These are phyloP conservation scores for Nothobranchius kuhntae DNA, from an alignment of 2,113 vertebrate genomes.

Conservation along the genomic window DNA sequence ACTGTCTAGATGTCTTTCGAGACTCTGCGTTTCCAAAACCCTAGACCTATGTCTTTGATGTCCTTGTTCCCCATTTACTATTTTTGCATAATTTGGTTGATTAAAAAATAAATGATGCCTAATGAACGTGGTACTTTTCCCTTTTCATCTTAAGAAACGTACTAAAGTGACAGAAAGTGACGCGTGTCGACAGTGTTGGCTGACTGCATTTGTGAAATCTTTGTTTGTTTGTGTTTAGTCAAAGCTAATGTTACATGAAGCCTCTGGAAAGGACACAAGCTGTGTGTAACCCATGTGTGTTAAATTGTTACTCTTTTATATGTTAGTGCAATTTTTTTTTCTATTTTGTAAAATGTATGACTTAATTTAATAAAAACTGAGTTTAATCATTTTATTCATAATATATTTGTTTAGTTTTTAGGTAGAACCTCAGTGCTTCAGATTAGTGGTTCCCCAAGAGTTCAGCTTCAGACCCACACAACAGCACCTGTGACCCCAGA, in stretches of 20 bases:
- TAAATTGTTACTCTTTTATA: conserved; percentile 17
- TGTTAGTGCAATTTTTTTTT: conserved; percentile 37
- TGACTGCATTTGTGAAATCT: not conserved
- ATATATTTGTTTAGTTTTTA: too few species aligned
- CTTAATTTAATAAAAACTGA: conserved; percentile 9
- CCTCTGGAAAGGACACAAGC: conserved; percentile 18
- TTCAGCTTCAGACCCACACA: too few species aligned
- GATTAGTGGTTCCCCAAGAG: too few species aligned
- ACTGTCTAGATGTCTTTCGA: conserved; percentile 87
- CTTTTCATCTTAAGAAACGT: conserved; percentile 5
- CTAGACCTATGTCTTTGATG: conserved; percentile 32
- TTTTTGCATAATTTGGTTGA: too few species aligned
- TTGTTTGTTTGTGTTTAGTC: conserved; percentile 12
- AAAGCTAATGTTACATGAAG: conserved; percentile 32
- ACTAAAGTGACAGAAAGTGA: conserved; percentile 11
- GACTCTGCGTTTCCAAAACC: conserved; percentile 79
- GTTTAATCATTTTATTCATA: too few species aligned
- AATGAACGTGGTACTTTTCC: conserved; percentile 1
- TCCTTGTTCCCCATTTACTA: not conserved
- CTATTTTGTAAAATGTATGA: conserved; percentile 22
- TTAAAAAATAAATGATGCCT: not conserved
- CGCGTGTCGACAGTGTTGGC: conserved; percentile 37
- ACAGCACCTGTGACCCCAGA: too few species aligned
- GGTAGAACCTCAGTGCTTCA: too few species aligned
- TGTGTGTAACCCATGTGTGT: conserved; percentile 4